phyloP scores from a whole-genome alignment of 2,797 vertebrate genomes.

The Accipiter fasciatus region DNA sequence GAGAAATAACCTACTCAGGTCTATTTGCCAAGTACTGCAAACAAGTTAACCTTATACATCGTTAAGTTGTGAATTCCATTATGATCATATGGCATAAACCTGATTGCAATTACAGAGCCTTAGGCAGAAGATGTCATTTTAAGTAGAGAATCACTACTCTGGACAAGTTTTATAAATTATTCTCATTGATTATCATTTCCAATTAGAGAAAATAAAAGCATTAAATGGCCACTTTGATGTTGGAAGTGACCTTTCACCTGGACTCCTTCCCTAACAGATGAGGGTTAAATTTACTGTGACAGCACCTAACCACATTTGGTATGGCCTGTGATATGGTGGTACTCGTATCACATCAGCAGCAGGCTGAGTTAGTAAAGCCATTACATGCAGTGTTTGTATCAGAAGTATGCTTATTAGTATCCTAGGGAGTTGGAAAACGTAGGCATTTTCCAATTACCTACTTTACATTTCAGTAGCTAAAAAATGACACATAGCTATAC shows the following conservation, averaged over 20 bases:
- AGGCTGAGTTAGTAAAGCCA: slow-evolving; percentile 35
- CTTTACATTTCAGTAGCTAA: slow-evolving; percentile 52
- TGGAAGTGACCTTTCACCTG: slow-evolving; percentile 75
- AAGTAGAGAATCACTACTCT: slow-evolving; percentile 71
- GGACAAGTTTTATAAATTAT: slow-evolving; percentile 75
- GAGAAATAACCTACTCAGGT: slow-evolving; percentile 61
- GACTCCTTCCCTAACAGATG: slow-evolving; percentile 75
- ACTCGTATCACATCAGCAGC: slow-evolving; percentile 19
- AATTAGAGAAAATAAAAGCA: slow-evolving; percentile 79
- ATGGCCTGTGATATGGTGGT: slow-evolving; percentile 52
- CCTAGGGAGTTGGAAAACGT: slow-evolving; percentile 31
- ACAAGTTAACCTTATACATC: slow-evolving; percentile 72
- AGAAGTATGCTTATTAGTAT: slow-evolving; percentile 51
- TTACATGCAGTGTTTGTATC: neutral
- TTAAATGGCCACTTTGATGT: slow-evolving; percentile 71
- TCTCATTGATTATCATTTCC: slow-evolving; percentile 78
- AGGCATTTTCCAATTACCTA: slow-evolving; percentile 56
- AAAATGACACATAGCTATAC: slow-evolving; percentile 26
- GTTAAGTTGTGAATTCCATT: slow-evolving; percentile 79
- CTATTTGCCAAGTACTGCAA: slow-evolving; percentile 63
- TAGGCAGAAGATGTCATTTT: slow-evolving; percentile 69
- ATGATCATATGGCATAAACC: slow-evolving; percentile 68
- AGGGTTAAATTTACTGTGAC: slow-evolving; percentile 83
- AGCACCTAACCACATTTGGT: slow-evolving; percentile 79
- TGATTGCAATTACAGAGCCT: slow-evolving; percentile 50